Evolutionary conservation across 2,888 invertebrate genomes (phyloP).

Genomic region (Thymelicus sylvestris): DNA sequence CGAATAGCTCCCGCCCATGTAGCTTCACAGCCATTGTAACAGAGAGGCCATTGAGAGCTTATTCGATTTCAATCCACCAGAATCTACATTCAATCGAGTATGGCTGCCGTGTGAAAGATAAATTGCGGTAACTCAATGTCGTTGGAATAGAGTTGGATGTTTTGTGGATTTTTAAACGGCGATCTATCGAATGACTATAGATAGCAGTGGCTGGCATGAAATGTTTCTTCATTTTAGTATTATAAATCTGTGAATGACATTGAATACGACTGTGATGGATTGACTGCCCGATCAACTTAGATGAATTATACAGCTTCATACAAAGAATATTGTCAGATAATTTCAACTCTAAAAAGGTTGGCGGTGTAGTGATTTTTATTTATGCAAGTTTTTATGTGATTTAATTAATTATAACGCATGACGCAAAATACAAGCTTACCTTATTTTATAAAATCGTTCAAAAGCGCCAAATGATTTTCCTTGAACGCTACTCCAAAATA

Average conservation of each 20-base stretch:
- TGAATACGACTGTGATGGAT: not conserved
- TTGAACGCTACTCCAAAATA: constrained; percentile 1
- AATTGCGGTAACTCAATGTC: not conserved
- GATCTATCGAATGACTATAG: not conserved
- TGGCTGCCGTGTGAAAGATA: not conserved
- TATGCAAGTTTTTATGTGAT: no score
- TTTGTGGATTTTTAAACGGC: not conserved
- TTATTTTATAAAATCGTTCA: not conserved
- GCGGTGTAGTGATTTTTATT: no score
- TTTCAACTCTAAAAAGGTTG: no score
- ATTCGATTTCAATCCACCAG: constrained; percentile 18
- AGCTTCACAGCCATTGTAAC: constrained; percentile 21
- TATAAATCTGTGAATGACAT: not conserved
- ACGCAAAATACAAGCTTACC: no score
- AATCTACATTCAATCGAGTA: constrained; percentile 9
- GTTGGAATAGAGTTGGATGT: constrained; percentile 1
- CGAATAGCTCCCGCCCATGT: constrained; percentile 5
- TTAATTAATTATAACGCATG: no score
- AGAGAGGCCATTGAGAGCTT: constrained; percentile 17
- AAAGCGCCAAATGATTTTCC: not conserved
- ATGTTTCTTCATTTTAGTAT: not conserved
- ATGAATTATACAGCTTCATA: not conserved
- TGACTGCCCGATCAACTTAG: not conserved
- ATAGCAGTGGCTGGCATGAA: not conserved
- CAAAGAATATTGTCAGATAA: no score